Base-by-base conservation (phyloP, 1,140 invertebrate genomes). In the Diplogasteroides magnus region DNA sequence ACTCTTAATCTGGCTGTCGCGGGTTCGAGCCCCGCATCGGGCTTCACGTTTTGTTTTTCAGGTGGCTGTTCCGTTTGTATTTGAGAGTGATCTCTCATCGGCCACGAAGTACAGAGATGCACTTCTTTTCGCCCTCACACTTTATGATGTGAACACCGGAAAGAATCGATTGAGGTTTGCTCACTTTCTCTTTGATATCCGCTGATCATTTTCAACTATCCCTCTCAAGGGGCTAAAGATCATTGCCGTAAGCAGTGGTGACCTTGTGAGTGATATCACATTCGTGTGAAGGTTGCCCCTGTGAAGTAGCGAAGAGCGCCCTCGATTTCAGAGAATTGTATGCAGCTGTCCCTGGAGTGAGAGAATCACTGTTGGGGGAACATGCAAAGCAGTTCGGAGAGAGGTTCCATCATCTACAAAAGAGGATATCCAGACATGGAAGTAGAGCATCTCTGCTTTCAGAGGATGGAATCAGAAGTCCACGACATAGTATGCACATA, bases 1-100 rank as follows among this genome's bases (percentile, higher is more conserved):
- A 79, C 77, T 81, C 79, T 81, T 79, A 79, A 79, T 77, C 78
- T 81, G 74, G 77, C 65, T 80, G 78, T 81, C 78, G 69, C 75
- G 76, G 77, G 76, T 80, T 78, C 77, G 76, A 80, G 77, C 78
- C 77, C 78, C 77, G 77, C 74, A 77, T 78, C 73, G 77, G 77
- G 77, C 77, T 78, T n/a, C n/a, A n/a, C n/a, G n/a, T n/a, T n/a
- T n/a, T n/a, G 37, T 48, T 19, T 48, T 48, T 48, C 37, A 48
- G 37, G 19, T 29, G 1, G 74, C 77, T n/a, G 77, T 81, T 60
- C 73, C 79, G 14, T 75, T 76, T 64, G 76, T 80, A 57, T 82
- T 76, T 62, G 81, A 82, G 56, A 82, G 79, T 37, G 80, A 82
- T 67, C 73, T 82, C 71, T 56, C 67, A 0, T 75, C 71, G 61